Base-by-base conservation (phyloP, 1,140 invertebrate genomes). In the Cotesia glomerata region DNA sequence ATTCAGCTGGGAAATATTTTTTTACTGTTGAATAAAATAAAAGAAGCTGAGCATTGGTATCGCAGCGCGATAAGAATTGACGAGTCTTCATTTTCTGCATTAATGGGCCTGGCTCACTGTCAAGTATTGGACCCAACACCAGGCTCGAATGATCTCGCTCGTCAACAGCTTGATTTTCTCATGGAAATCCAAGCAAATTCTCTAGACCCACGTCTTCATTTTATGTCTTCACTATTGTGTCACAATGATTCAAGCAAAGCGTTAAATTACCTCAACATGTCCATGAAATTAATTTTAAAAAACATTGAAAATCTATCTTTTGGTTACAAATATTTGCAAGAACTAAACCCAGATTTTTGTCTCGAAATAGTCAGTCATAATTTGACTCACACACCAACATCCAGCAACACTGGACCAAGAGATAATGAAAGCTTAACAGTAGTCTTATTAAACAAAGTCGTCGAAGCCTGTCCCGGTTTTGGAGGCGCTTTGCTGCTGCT, bases 91-190 rank as follows among this genome's bases (percentile, higher is more conserved):
- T 91, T 96, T 32, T 84, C 89, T 13, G 94, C 95, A 3, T 82
- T 97, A 4, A 90, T 91, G 78, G 95, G 95, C 1, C 87, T 97
- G 45, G 95, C 96, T 13, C 83, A 92, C 13, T 96, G 95, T 86
- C 94, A 96, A 85, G 86, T 96, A 82, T 88, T 85, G 68, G 90
- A 91, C 70, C 87, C 85, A 8, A 78, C 81, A 0, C 69, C 76
- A 66, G 90, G 89, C 7, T 86, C 88, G 1, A 87, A 84, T 2
- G 89, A 91, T 26, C 90, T 96, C 79, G 92, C 94, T 0, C 89
- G 91, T 52, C 93, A 97, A 78, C 95, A 98, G 85, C 87, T 98
- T 18, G 93, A 97, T 75, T 92, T 97, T 76, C 86, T 98, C 0
- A 91, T 92, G 81, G 95, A 97, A 84, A 90, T 97, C 65, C 91